These are phyloP conservation scores for Lycaena phlaeas DNA, from an alignment of 2,888 invertebrate species.

Conservation along the genomic window DNA sequence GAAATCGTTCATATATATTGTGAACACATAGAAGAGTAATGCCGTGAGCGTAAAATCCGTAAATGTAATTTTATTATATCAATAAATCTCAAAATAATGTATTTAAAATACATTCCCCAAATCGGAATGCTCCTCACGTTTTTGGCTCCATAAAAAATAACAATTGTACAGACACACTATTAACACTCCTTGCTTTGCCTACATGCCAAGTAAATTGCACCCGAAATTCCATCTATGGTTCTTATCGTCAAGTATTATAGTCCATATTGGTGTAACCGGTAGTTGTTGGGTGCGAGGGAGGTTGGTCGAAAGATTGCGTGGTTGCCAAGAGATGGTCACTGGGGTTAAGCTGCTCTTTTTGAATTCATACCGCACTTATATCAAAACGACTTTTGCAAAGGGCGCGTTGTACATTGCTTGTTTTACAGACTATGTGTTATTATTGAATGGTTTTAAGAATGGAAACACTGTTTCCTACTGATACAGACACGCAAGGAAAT, in stretches of 20 bases:
- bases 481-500: background rate
- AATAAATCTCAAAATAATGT: too few relatives aligned
- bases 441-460: too few relatives aligned
- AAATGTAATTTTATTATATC: too few relatives aligned
- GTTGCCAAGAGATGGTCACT: constrained; percentile 16
- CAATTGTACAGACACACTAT: constrained; percentile 8
- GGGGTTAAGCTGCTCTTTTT: constrained; percentile 13
- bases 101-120: too few relatives aligned
- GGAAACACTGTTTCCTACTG: too few relatives aligned
- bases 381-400: background rate
- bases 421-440: background rate
- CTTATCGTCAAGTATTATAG: background rate
- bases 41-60: too few relatives aligned
- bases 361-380: constrained; percentile 13
- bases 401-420: constrained; percentile 1
- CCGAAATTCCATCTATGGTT: background rate
- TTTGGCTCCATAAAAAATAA: constrained; percentile 6
- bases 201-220: background rate
- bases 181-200: constrained; percentile 7
- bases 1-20: too few relatives aligned
- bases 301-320: constrained; percentile 3
- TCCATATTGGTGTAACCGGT: background rate
- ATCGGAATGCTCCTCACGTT: too few relatives aligned
- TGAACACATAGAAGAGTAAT: too few relatives aligned
- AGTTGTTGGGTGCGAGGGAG: background rate